A percentile compares a stretch with the other conserved stretches of the same genome.
Evolutionary conservation across 1,140 invertebrate genomes (phyloP).

Genomic region (Plectus sambesii): DNA sequence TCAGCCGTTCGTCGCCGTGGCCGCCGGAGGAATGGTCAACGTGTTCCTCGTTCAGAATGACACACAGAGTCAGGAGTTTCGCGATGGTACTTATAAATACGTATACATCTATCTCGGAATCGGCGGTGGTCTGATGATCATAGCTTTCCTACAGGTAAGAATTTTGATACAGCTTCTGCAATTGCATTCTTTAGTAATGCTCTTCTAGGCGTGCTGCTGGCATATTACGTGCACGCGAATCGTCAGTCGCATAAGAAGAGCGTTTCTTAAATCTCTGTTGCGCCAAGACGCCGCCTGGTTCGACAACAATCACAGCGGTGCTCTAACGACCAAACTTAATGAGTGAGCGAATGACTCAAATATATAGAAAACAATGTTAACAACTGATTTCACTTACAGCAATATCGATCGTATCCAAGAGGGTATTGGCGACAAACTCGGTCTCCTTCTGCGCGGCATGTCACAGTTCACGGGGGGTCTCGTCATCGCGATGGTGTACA

Average conservation of each 20-base stretch:
- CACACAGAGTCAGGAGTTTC: constrained; percentile 15
- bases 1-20: background rate
- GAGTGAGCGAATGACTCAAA: too few species aligned
- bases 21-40: too few species aligned
- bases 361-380: too few species aligned
- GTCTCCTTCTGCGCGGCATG: constrained; percentile 57
- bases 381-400: constrained; percentile 53
- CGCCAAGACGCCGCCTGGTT: constrained; percentile 81
- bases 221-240: constrained; percentile 54
- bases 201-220: too few species aligned
- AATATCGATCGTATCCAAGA: constrained; percentile 76
- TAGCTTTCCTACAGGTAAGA: constrained; percentile 23
- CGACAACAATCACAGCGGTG: constrained; percentile 68
- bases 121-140: constrained; percentile 16
- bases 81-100: constrained; percentile 21
- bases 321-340: constrained; percentile 71
- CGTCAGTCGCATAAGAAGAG: constrained; percentile 59
- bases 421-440: constrained; percentile 74
- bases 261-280: constrained; percentile 62
- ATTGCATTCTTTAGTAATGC: too few species aligned
- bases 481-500: constrained; percentile 26
- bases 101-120: constrained; percentile 28
- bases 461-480: constrained; percentile 28
- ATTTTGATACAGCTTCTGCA: background rate
- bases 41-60: too few species aligned